These are phyloP conservation scores for Entomobrya proxima DNA, from an alignment of 2,888 invertebrate species.

Conservation along the genomic window DNA sequence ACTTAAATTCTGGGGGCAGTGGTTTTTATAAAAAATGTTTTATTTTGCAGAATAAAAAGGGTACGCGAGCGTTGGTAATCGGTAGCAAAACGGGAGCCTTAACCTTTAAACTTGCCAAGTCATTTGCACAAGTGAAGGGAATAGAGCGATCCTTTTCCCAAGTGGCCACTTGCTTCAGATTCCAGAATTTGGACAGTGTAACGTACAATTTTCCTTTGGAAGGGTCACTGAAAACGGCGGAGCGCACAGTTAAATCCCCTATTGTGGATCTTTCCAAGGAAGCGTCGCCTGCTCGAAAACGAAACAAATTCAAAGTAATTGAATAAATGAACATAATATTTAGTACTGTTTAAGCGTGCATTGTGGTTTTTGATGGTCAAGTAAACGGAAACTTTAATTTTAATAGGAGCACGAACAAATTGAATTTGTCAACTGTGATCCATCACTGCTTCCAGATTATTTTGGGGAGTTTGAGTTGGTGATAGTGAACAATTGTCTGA, in stretches of 20 bases:
- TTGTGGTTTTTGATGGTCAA: neutral
- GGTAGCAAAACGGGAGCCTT: slow-evolving; percentile 72
- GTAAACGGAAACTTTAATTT: no score
- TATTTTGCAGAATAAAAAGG: slow-evolving; percentile 60
- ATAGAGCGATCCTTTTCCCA: slow-evolving; percentile 71
- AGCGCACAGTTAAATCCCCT: slow-evolving; percentile 44
- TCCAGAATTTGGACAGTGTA: slow-evolving; percentile 69
- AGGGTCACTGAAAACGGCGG: slow-evolving; percentile 68
- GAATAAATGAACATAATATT: neutral
- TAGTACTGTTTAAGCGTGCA: neutral
- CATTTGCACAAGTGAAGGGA: slow-evolving; percentile 70
- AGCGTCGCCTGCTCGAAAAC: neutral
- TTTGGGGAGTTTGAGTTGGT: slow-evolving; percentile 70
- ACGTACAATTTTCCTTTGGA: slow-evolving; percentile 72
- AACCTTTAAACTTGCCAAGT: slow-evolving; percentile 68
- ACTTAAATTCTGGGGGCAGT: neutral
- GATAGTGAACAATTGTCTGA: slow-evolving; percentile 69
- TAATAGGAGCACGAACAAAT: slow-evolving; percentile 65
- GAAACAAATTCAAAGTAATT: neutral
- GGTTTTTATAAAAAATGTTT: neutral
- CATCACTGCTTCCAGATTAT: slow-evolving; percentile 47
- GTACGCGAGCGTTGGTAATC: slow-evolving; percentile 69
- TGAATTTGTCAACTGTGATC: slow-evolving; percentile 69
- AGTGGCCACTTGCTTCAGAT: slow-evolving; percentile 70
- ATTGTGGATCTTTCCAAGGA: neutral